Conservation (phyloP, 2,113 vertebrate genomes). For the Trochalopteron elliotii region DNA sequence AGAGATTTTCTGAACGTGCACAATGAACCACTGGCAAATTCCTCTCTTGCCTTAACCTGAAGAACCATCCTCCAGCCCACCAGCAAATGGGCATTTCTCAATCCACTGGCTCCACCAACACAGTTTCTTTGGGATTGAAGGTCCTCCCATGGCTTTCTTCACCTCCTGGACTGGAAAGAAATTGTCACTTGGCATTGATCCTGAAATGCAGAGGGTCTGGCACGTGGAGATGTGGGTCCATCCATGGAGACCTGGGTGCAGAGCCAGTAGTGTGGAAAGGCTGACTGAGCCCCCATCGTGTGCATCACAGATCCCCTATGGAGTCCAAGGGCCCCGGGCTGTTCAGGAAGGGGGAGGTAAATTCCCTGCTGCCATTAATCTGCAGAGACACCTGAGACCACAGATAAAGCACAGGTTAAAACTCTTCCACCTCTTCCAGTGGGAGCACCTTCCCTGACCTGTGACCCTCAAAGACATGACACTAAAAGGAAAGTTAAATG, state of each 20-base stretch:
- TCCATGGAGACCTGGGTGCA: neutral
- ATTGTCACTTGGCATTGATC: neutral
- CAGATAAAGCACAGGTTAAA: neutral
- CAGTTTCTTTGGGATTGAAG: rapidly evolving
- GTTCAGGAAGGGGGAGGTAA: neutral
- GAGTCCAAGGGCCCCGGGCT: neutral
- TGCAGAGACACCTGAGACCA: neutral
- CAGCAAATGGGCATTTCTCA: rapidly evolving
- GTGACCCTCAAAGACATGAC: neutral
- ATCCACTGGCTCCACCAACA: rapidly evolving
- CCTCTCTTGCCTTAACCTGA: neutral
- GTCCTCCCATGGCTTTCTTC: neutral
- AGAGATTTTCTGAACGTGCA: neutral
- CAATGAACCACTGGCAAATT: rapidly evolving
- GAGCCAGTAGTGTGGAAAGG: rapidly evolving
- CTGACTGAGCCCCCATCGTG: rapidly evolving
- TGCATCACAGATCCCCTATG: neutral
- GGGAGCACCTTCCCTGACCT: neutral
- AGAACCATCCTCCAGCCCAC: neutral
- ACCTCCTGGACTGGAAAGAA: neutral
- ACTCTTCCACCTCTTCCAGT: neutral
- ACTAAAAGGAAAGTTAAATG: neutral
- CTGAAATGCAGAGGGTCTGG: neutral
- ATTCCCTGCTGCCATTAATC: rapidly evolving
- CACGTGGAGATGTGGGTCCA: rapidly evolving